phyloP scores from a whole-genome alignment of 2,888 invertebrate genomes.

The Chorisops tibialis region DNA sequence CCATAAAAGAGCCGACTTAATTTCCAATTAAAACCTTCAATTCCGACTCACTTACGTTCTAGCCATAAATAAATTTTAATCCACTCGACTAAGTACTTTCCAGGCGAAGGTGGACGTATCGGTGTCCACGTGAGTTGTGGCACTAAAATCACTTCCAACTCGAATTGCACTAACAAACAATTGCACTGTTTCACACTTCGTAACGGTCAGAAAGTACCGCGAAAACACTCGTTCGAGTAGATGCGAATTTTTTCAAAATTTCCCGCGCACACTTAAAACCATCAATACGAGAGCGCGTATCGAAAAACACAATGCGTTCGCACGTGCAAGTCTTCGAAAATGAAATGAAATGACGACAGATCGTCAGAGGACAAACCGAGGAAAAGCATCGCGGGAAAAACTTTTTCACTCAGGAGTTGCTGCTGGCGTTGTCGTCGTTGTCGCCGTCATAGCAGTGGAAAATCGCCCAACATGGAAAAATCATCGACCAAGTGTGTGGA shows the following conservation, averaged over 20 bases:
- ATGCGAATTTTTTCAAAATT: not conserved
- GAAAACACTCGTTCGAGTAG: not conserved
- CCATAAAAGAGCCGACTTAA: not conserved
- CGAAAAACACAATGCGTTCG: slow-evolving; percentile 9
- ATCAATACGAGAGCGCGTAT: not conserved
- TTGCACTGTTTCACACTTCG: not conserved
- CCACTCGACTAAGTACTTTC: not conserved
- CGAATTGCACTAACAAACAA: not conserved
- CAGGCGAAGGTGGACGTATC: not conserved
- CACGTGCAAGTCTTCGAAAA: slow-evolving; percentile 16
- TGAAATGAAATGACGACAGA: slow-evolving; percentile 11
- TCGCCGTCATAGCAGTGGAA: not conserved
- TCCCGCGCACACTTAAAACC: too few relatives aligned
- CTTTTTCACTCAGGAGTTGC: not conserved
- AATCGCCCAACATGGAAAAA: not conserved
- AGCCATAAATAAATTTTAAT: slow-evolving; percentile 1
- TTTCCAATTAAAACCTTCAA: not conserved
- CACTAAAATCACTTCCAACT: not conserved
- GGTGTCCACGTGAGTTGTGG: not conserved
- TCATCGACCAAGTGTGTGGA: too few relatives aligned
- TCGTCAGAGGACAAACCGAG: too few relatives aligned
- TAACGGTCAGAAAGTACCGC: not conserved
- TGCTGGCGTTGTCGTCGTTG: not conserved
- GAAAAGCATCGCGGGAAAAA: not conserved
- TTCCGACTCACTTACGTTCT: not conserved